These are phyloP conservation scores for Rhabdomys dilectus DNA, from an alignment of 2,113 vertebrate species.

Conservation along the genomic window DNA sequence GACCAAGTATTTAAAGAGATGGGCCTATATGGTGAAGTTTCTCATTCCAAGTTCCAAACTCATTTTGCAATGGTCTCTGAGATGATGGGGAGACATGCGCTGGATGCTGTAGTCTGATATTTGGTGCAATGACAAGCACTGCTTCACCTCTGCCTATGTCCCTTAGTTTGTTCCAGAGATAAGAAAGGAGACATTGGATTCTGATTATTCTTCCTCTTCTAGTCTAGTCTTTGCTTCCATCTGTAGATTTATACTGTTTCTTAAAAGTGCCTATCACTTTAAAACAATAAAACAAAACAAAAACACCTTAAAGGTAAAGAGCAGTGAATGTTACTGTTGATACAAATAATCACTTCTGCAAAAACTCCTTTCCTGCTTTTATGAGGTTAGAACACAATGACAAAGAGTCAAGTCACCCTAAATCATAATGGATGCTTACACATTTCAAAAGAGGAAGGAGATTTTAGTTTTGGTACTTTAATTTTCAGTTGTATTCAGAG, in stretches of 20 bases:
- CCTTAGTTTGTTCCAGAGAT: neutral
- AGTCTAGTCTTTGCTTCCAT: neutral
- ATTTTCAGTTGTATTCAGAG: slow-evolving; percentile 2
- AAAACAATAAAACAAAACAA: neutral
- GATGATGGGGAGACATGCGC: neutral
- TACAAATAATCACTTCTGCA: neutral
- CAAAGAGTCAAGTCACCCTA: neutral
- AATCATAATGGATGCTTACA: neutral
- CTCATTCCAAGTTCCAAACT: neutral
- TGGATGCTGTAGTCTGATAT: neutral
- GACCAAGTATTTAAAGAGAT: neutral
- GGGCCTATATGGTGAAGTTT: neutral
- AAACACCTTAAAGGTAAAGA: neutral
- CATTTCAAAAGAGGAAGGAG: neutral
- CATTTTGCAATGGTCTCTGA: neutral
- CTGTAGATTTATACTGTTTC: neutral
- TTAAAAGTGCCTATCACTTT: neutral
- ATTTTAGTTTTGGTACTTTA: slow-evolving; percentile 8
- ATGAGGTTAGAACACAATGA: neutral
- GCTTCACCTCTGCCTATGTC: neutral
- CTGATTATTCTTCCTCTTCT: neutral
- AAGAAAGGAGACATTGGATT: neutral
- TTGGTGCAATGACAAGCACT: accelerated
- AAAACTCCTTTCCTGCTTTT: neutral
- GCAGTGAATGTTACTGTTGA: neutral